These are phyloP conservation scores for Xiphophorus maculatus DNA, from an alignment of 2,113 vertebrate genomes.

Conservation along the genomic window DNA sequence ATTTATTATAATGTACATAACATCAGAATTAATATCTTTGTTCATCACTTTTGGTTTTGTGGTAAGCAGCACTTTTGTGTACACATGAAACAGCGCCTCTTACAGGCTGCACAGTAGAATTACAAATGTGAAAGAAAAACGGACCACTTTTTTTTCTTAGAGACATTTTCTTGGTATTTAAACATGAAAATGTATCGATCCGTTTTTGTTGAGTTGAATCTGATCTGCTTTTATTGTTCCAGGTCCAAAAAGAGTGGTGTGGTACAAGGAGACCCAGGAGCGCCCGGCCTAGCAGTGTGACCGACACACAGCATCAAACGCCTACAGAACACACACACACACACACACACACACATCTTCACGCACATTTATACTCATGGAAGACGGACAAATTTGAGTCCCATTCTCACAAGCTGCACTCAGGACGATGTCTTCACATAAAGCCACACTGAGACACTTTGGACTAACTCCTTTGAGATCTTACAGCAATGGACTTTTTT, in stretches of 20 bases:
- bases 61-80: no score
- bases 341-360: slow-evolving; percentile 7
- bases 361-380: slow-evolving; percentile 60
- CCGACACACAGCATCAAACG: slow-evolving; percentile 20
- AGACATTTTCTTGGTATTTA: no score
- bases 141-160: no score
- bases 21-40: no score
- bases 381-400: slow-evolving; percentile 61
- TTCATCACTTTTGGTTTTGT: no score
- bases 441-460: slow-evolving; percentile 80
- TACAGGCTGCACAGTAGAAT: no score
- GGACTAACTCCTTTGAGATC: slow-evolving; percentile 78
- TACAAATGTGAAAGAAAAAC: no score
- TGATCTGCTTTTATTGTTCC: slow-evolving; percentile 20
- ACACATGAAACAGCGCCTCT: no score
- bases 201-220: no score
- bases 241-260: slow-evolving; percentile 78
- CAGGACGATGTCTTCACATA: slow-evolving; percentile 76
- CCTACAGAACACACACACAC: slow-evolving; percentile 28
- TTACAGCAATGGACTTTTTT: slow-evolving; percentile 76
- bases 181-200: no score
- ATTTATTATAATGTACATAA: no score
- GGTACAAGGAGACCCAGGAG: slow-evolving; percentile 77
- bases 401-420: slow-evolving; percentile 65
- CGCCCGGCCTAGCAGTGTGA: slow-evolving; percentile 70